Conservation (phyloP, 2,113 vertebrate genomes). For the Oreochromis aureus region DNA sequence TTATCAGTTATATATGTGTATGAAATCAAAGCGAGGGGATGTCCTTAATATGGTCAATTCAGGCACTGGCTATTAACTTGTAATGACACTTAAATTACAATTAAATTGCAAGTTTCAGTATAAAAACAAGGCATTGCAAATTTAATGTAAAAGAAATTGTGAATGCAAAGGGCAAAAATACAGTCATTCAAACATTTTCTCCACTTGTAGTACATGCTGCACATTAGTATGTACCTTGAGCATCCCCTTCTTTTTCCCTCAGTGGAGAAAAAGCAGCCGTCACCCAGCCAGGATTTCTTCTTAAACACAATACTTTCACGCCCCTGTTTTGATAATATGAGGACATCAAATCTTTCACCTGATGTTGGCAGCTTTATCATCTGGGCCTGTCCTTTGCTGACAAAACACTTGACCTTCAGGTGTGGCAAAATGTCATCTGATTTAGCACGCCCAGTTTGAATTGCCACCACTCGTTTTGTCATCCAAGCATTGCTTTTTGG, state of each 20-base stretch:
- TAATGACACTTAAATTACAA: neutral
- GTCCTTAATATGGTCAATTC: neutral
- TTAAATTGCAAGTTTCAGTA: neutral
- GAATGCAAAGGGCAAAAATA: neutral
- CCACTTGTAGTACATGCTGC: neutral
- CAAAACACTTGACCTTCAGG: slow-evolving; percentile 73
- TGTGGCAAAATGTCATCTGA: slow-evolving; percentile 65
- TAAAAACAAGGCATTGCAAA: neutral
- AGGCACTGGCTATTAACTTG: neutral
- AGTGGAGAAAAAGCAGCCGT: neutral
- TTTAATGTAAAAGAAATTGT: neutral
- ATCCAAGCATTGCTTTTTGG: slow-evolving; percentile 27
- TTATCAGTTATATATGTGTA: neutral
- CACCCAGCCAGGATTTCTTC: neutral
- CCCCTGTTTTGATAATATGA: slow-evolving; percentile 8
- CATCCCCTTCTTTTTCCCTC: neutral
- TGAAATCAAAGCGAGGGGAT: neutral
- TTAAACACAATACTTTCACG: neutral
- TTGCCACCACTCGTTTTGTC: slow-evolving; percentile 49
- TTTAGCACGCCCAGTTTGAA: slow-evolving; percentile 56
- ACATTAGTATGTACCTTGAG: neutral
- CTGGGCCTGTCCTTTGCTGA: slow-evolving; percentile 47
- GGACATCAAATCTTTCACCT: slow-evolving; percentile 40
- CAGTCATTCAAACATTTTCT: neutral
- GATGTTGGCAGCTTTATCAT: slow-evolving; percentile 14